Conservation (phyloP, 2,888 invertebrate genomes). For the Drosophila limbata region DNA sequence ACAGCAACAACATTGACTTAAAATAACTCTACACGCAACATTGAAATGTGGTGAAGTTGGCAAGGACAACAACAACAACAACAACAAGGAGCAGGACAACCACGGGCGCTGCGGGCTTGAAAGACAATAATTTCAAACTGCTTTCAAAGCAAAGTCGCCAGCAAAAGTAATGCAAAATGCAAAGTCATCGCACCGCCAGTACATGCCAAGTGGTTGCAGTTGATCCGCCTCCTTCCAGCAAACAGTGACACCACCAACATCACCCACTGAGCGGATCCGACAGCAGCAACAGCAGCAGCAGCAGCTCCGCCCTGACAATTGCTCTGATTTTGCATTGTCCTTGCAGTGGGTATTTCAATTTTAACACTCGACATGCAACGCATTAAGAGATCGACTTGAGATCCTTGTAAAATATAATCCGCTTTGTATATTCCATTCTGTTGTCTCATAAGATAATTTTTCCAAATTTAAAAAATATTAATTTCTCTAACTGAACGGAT, state of each 20-base stretch:
- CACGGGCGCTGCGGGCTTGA: slow-evolving; percentile 33
- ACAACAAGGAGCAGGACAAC: slow-evolving; percentile 7
- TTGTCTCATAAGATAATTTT: too few species aligned
- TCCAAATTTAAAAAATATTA: too few species aligned
- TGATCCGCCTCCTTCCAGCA: slow-evolving; percentile 21
- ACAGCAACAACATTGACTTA: slow-evolving; percentile 55
- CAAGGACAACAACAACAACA: slow-evolving; percentile 9
- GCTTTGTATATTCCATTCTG: not conserved
- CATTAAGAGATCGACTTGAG: not conserved
- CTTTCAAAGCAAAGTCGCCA: slow-evolving; percentile 70
- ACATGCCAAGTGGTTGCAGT: slow-evolving; percentile 51
- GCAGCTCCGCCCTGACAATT: slow-evolving; percentile 62
- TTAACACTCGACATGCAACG: not conserved
- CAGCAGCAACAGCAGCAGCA: slow-evolving; percentile 17
- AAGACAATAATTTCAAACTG: slow-evolving; percentile 77
- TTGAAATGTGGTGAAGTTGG: slow-evolving; percentile 70
- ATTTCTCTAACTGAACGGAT: too few species aligned
- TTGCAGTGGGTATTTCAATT: not conserved
- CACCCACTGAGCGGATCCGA: not conserved
- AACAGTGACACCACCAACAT: not conserved
- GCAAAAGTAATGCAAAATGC: slow-evolving; percentile 80
- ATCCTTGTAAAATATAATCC: too few species aligned
- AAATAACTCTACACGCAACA: slow-evolving; percentile 79
- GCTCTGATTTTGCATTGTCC: slow-evolving; percentile 66
- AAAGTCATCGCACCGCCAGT: slow-evolving; percentile 72